Evolutionary conservation across 2,113 vertebrate species (phyloP).

Genomic region (Gasterosteus aculeatus): DNA sequence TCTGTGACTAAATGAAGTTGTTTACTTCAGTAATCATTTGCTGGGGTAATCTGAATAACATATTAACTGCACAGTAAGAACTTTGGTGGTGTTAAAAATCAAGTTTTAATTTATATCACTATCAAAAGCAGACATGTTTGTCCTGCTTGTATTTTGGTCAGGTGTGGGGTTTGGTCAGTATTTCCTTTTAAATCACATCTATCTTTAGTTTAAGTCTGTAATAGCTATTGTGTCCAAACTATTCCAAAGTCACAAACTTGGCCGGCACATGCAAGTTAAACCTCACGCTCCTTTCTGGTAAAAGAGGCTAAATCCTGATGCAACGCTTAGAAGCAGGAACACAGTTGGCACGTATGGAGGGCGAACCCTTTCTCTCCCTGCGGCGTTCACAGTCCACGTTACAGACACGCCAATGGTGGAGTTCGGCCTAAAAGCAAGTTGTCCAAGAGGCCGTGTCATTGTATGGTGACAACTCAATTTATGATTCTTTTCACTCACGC

Average conservation of each 20-base stretch:
- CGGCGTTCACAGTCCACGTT: slow-evolving; percentile 46
- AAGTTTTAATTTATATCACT: neutral
- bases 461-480: slow-evolving; percentile 47
- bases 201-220: slow-evolving; percentile 20
- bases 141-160: neutral
- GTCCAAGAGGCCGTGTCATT: slow-evolving; percentile 18
- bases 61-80: slow-evolving; percentile 9
- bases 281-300: slow-evolving; percentile 64
- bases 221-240: slow-evolving; percentile 31
- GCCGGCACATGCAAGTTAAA: slow-evolving; percentile 67
- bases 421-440: slow-evolving; percentile 43
- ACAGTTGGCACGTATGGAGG: slow-evolving; percentile 64
- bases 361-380: slow-evolving; percentile 61
- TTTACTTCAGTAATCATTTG: slow-evolving; percentile 51
- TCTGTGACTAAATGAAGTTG: slow-evolving; percentile 38
- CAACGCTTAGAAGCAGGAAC: slow-evolving; percentile 67
- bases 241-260: slow-evolving; percentile 27
- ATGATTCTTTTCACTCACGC: slow-evolving; percentile 24
- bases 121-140: neutral
- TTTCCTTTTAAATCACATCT: slow-evolving; percentile 5
- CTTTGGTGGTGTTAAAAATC: slow-evolving; percentile 5
- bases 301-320: slow-evolving; percentile 64
- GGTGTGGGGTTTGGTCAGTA: neutral
- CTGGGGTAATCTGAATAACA: slow-evolving; percentile 8
- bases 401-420: slow-evolving; percentile 42